Evolutionary conservation across 2,797 vertebrate species (phyloP), one percentile per base, ranked within the genome.

Genomic region (Hyperoplus lanceolatus): DNA sequence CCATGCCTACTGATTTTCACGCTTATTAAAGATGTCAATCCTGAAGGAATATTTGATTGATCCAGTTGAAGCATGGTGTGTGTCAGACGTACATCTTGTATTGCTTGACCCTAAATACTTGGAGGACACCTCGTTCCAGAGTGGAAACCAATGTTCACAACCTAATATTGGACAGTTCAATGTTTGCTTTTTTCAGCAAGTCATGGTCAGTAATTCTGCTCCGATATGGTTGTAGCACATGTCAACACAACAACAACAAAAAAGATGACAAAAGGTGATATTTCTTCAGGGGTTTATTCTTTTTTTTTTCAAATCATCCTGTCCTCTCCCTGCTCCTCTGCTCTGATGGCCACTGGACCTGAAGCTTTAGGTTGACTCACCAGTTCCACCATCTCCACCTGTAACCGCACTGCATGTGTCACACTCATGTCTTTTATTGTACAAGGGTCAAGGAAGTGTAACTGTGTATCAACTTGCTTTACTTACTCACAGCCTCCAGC

Each of bases 401-500:
- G 46, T 58, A 64, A 78, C 36, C 0, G 38, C 50, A 63, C 38
- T 68, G 29, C 55, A 42, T 61, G 11, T 41, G 36, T 54, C 18
- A 29, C 9, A 63, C 18, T 54, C 12, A 16, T 46, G 51, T 70
- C 53, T 13, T 80, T 29, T 38, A 45, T 1, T 8, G 63, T 38
- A 51, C 1, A 1, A 59, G 36, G 73, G 63, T 60, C 63, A 71
- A 80, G 38, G 12, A 73, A 57, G 56, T 29, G 8, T 45, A 70
- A 69, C 46, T 57, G 54, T 62, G n/a, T 29, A 69, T 69, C 29
- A 70, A 45, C 11, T 11, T 5, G n/a, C 60, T 56, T 79, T 63
- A n/a, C 48, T 60, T 65, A 64, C 43, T 63, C 54, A 54, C 12
- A 67, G 21, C 73, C 65, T 74, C 42, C 51, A 77, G 74, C 54